A percentile compares a stretch with the other conserved stretches of the same genome.
Conservation (phyloP, 2,797 vertebrate species). For the Poecilia wingei region DNA sequence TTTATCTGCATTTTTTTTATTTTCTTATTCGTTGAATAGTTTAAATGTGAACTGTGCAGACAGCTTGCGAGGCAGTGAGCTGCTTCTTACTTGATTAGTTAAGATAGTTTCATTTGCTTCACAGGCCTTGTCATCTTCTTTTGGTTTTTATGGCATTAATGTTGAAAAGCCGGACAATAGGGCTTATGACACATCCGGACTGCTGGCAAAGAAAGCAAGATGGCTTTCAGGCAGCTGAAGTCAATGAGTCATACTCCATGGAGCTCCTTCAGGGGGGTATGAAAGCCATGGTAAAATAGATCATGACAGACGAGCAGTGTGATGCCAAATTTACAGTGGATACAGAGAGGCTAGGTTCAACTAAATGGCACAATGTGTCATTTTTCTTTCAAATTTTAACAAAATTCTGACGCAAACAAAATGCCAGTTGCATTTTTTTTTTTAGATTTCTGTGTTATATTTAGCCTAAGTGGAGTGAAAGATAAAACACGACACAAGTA, state of each 20-base stretch:
- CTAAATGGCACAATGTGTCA: not conserved
- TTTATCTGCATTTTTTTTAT: not conserved
- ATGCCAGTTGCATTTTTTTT: not conserved
- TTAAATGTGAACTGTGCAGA: not conserved
- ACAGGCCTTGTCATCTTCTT: slow-evolving; percentile 62
- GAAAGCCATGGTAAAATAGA: slow-evolving; percentile 47
- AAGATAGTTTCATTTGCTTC: slow-evolving; percentile 56
- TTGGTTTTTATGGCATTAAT: slow-evolving; percentile 69
- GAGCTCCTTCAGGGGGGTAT: slow-evolving; percentile 58
- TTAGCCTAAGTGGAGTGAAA: not conserved
- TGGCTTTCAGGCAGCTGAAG: slow-evolving; percentile 73
- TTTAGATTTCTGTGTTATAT: not conserved
- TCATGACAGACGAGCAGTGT: slow-evolving; percentile 36
- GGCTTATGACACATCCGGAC: slow-evolving; percentile 81
- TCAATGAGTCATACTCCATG: slow-evolving; percentile 74
- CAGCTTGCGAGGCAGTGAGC: slow-evolving; percentile 17
- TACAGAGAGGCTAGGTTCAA: slow-evolving; percentile 12
- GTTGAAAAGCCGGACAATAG: slow-evolving; percentile 71
- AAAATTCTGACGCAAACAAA: not conserved
- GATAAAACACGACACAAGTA: not conserved
- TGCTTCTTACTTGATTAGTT: slow-evolving; percentile 38
- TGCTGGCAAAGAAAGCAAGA: slow-evolving; percentile 71
- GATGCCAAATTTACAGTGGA: slow-evolving; percentile 30
- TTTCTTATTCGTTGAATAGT: not conserved
- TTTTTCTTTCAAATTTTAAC: slow-evolving; percentile 16